Conservation (phyloP, 1,140 invertebrate genomes). For the Atta colombica region DNA sequence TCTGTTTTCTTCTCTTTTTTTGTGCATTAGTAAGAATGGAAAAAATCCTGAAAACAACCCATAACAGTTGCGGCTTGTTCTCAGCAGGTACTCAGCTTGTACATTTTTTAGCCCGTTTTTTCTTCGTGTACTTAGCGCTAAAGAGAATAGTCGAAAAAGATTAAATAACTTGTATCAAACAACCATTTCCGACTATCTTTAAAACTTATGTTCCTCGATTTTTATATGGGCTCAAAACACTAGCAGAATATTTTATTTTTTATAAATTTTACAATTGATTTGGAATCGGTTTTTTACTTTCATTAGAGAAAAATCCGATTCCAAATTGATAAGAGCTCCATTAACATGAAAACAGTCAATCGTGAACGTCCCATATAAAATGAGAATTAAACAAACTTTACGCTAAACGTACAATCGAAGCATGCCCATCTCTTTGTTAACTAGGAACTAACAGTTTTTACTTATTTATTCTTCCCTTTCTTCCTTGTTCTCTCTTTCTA, state of each 20-base stretch:
- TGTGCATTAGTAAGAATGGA: conserved; percentile 33
- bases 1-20: neutral
- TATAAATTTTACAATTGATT: neutral
- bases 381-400: conserved; percentile 26
- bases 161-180: conserved; percentile 6
- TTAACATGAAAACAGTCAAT: neutral
- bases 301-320: neutral
- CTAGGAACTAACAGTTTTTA: conserved; percentile 80
- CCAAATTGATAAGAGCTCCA: neutral
- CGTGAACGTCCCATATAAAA: neutral
- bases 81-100: conserved; percentile 57
- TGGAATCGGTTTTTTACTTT: neutral
- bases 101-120: conserved; percentile 53
- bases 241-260: neutral
- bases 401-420: conserved; percentile 40
- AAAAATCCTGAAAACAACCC: conserved; percentile 42
- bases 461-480: conserved; percentile 63
- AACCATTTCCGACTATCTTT: conserved; percentile 9
- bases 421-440: conserved; percentile 79
- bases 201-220: neutral
- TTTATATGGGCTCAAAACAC: neutral
- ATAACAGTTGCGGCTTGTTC: conserved; percentile 47
- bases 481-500: conserved; percentile 34
- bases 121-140: conserved; percentile 41
- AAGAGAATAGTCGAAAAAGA: conserved; percentile 32